Evolutionary conservation across 1,140 invertebrate species (phyloP), one percentile per base, ranked within the genome.

Genomic region (Drosophila ironensis): DNA sequence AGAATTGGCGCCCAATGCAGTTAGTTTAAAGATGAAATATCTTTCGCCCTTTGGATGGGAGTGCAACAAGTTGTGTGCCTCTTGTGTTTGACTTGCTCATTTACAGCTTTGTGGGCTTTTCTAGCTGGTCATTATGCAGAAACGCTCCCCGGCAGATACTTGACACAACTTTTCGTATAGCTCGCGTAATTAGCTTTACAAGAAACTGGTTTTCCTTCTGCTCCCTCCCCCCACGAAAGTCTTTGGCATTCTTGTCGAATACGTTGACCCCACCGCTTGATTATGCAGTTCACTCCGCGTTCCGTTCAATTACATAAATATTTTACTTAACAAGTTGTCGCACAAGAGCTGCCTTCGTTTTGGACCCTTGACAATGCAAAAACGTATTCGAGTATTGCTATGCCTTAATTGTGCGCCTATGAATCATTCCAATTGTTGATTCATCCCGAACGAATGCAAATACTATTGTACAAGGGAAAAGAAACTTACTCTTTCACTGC

Each of bases 11-110:
- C 38, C n/a, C n/a, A n/a, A n/a, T n/a, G n/a, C n/a, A n/a, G n/a
- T n/a, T n/a, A n/a, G n/a, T n/a, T n/a, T n/a, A n/a, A n/a, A n/a
- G n/a, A n/a, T n/a, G n/a, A n/a, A n/a, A n/a, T n/a, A n/a, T n/a
- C n/a, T n/a, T n/a, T n/a, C n/a, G 25, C 25, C 7, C 9, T 8
- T 27, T 30, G 11, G n/a, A 1, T 30, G 2, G 8, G 19, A 28
- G 46, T 53, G 73, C 74, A 78, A 68, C 74, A 73, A 77, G 61
- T 77, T 59, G 51, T 40, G 46, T 28, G 44, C 37, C 6, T 28
- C 19, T 50, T 4, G 16, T 24, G 16, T 78, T 80, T 80, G 56
- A 73, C 60, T 66, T 80, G 42, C 48, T 63, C 72, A 70, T 75
- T 75, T 68, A 54, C 47, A 33, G 48, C 57, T 24, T 27, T 46